A percentile compares a stretch with the other conserved stretches of the same genome.
Conservation (phyloP, 2,888 invertebrate species). For the Pandemis corylana region DNA sequence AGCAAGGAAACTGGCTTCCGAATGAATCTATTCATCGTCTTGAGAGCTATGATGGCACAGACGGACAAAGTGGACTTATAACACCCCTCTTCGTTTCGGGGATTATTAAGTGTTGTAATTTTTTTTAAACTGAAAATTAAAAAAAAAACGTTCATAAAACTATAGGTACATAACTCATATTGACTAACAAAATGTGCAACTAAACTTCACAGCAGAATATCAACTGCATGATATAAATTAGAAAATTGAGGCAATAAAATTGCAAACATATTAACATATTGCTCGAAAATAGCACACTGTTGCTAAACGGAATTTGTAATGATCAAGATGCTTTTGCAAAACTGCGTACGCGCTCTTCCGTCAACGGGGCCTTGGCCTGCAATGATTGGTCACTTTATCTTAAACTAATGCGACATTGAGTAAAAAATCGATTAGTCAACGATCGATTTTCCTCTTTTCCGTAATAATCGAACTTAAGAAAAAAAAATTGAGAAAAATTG, state of each 20-base stretch:
- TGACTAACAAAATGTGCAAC: neutral
- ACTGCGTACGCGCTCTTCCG: slow-evolving; percentile 3
- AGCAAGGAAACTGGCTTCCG: no score
- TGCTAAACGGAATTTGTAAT: slow-evolving; percentile 2
- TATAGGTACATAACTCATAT: neutral
- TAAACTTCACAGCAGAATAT: neutral
- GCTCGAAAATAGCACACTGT: neutral
- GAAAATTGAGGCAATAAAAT: neutral
- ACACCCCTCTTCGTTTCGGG: no score
- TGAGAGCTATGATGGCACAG: no score
- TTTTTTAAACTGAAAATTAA: no score
- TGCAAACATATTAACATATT: neutral
- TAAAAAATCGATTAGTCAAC: no score
- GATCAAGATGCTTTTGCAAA: neutral
- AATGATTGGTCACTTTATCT: neutral
- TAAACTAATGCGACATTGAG: neutral
- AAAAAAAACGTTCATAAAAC: no score
- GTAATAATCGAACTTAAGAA: no score
- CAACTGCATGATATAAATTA: neutral
- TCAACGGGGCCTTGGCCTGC: neutral
- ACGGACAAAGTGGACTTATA: no score
- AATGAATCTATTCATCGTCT: no score
- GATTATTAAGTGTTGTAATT: no score
- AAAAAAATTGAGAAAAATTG: no score
- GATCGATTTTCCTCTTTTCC: no score